These are phyloP conservation scores for Bos javanicus DNA, from an alignment of 2,113 vertebrate species.

Conservation along the genomic window DNA sequence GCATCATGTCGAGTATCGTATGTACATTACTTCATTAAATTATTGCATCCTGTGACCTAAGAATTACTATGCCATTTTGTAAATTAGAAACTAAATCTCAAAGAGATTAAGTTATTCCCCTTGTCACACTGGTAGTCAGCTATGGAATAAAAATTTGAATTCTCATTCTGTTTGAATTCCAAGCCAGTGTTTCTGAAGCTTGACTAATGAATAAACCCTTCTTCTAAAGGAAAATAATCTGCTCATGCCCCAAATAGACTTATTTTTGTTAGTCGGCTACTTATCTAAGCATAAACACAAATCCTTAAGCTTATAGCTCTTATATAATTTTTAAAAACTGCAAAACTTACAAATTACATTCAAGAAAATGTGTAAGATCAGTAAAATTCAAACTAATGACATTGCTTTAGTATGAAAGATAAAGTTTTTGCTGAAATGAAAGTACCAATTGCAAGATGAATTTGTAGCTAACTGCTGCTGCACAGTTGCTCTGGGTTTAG, in stretches of 20 bases:
- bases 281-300: neutral
- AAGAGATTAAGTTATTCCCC: neutral
- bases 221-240: constrained; percentile 34
- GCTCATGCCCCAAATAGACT: neutral
- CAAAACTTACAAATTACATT: neutral
- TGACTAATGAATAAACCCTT: neutral
- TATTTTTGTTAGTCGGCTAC: neutral
- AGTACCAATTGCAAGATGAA: neutral
- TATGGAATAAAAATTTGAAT: constrained; percentile 17
- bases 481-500: neutral
- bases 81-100: neutral
- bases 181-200: constrained; percentile 15
- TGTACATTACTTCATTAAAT: neutral
- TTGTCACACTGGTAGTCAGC: neutral
- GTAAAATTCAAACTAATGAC: neutral
- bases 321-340: neutral
- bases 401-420: constrained; percentile 8
- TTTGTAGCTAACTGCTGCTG: neutral
- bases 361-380: neutral
- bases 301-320: neutral
- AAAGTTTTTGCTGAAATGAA: constrained; percentile 1
- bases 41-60: neutral
- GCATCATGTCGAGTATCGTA: neutral
- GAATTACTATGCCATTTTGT: neutral
- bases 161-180: constrained; percentile 4